These are phyloP conservation scores for Opisthograptis luteolata DNA, from an alignment of 2,888 invertebrate species.

Conservation along the genomic window DNA sequence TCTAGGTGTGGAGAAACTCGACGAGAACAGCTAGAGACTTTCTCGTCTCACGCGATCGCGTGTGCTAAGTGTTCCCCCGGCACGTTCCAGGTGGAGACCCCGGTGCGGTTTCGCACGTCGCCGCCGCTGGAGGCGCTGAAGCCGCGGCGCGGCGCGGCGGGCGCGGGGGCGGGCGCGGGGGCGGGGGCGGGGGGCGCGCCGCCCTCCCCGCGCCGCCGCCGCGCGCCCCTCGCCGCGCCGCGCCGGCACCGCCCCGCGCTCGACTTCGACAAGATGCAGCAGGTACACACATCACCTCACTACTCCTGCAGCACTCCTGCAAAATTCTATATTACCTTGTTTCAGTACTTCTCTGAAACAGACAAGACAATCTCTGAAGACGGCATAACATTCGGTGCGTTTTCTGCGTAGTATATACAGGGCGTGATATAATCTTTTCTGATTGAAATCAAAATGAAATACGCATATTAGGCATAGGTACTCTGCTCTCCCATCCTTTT, in stretches of 20 bases:
- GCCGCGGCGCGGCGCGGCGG: slow-evolving; percentile 86
- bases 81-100: slow-evolving; percentile 87
- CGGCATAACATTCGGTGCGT: too few species aligned
- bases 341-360: too few species aligned
- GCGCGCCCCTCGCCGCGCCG: slow-evolving; percentile 76
- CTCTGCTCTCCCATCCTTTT: too few species aligned
- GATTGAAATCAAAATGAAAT: too few species aligned
- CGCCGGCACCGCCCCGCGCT: slow-evolving; percentile 92
- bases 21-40: too few species aligned
- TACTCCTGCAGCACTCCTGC: too few species aligned
- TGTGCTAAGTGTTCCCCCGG: background rate
- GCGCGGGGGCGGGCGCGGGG: slow-evolving; percentile 81
- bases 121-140: slow-evolving; percentile 95
- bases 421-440: too few species aligned
- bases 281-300: slow-evolving; percentile 82
- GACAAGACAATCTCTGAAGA: too few species aligned
- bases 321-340: too few species aligned
- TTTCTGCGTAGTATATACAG: too few species aligned
- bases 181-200: slow-evolving; percentile 67
- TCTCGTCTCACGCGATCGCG: background rate
- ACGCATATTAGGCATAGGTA: too few species aligned
- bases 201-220: slow-evolving; percentile 70
- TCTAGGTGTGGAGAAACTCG: too few species aligned
- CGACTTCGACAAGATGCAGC: slow-evolving; percentile 98
- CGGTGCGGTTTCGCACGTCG: slow-evolving; percentile 95